A percentile compares a stretch with the other conserved stretches of the same genome.
These are phyloP conservation scores for Heteromyza rotundicornis DNA, from an alignment of 2,888 invertebrate species.

Conservation along the genomic window DNA sequence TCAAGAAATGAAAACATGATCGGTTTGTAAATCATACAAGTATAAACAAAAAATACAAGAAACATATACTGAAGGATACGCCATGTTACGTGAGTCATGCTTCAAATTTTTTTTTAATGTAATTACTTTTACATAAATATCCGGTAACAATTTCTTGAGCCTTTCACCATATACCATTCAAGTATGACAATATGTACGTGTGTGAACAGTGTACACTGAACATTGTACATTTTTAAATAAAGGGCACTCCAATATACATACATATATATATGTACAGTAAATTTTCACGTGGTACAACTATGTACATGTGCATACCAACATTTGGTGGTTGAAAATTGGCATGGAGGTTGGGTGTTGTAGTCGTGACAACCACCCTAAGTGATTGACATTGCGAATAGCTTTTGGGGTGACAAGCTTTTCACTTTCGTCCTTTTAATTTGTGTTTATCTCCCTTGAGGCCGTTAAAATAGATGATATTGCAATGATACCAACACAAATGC, in stretches of 20 bases:
- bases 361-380: slow-evolving; percentile 17
- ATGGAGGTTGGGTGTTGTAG: slow-evolving; percentile 1
- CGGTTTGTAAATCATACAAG: no score
- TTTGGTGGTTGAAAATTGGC: neutral
- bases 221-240: no score
- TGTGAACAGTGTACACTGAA: no score
- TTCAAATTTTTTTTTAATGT: no score
- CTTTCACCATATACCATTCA: no score
- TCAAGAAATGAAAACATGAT: neutral
- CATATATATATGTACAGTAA: neutral
- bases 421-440: slow-evolving; percentile 46
- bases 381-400: slow-evolving; percentile 27
- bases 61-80: no score
- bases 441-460: slow-evolving; percentile 39
- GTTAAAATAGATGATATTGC: slow-evolving; percentile 7
- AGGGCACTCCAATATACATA: neutral
- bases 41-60: no score
- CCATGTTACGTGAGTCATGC: no score
- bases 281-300: neutral
- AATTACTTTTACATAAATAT: no score
- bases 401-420: slow-evolving; percentile 44
- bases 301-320: neutral
- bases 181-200: no score
- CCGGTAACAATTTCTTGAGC: no score
- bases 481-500: no score